Conservation (phyloP, 1,140 invertebrate species). For the Mamestra configurata region DNA sequence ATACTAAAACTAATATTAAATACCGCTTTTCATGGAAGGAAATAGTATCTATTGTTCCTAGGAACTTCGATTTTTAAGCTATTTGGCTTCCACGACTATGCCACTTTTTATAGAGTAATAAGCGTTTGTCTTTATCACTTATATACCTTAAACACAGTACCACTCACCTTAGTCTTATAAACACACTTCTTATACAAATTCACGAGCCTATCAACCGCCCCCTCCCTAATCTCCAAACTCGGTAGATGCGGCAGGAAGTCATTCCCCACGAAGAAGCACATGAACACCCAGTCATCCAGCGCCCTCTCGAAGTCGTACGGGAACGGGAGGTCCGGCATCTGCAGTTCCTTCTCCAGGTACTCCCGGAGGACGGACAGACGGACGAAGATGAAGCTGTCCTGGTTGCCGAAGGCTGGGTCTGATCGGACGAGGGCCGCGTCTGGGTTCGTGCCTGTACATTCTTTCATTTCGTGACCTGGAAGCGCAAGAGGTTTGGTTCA, state of each 20-base stretch:
- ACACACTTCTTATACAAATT: constrained; percentile 98
- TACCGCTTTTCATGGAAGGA: too few relatives aligned
- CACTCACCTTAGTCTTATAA: constrained; percentile 95
- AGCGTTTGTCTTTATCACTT: too few relatives aligned
- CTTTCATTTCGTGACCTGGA: constrained; percentile 97
- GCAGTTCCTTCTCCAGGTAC: constrained; percentile 95
- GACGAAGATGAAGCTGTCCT: constrained; percentile 96
- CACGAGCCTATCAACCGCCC: constrained; percentile 98
- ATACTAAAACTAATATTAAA: too few relatives aligned
- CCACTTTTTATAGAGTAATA: too few relatives aligned
- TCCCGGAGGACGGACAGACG: constrained; percentile 97
- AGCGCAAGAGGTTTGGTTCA: background rate
- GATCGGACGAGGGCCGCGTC: constrained; percentile 80
- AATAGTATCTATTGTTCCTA: too few relatives aligned
- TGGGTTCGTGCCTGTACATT: constrained; percentile 93
- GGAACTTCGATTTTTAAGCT: too few relatives aligned
- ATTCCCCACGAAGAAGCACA: constrained; percentile 99
- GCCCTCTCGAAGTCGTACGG: constrained; percentile 96
- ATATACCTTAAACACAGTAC: too few relatives aligned
- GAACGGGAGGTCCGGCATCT: constrained; percentile 98
- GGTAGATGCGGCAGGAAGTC: constrained; percentile 99
- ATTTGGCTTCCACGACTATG: too few relatives aligned
- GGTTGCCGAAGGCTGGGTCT: constrained; percentile 90
- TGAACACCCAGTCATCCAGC: constrained; percentile 99
- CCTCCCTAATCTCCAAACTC: constrained; percentile 99